These are phyloP conservation scores for Spodoptera littoralis DNA, from an alignment of 2,888 invertebrate species.

Conservation along the genomic window DNA sequence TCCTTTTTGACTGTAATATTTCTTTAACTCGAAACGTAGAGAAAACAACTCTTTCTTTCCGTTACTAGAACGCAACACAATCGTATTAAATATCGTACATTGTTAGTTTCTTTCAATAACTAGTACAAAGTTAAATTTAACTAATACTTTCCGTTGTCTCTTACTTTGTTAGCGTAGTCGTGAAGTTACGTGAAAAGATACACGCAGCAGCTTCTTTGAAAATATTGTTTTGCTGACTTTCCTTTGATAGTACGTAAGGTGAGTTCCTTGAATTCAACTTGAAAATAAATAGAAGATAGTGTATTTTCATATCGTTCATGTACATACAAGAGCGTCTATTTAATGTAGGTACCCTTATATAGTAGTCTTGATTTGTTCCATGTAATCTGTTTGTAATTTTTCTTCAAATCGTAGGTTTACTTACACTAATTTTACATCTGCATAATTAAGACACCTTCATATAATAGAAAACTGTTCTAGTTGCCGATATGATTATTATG, in stretches of 20 bases:
- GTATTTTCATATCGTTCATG: not conserved
- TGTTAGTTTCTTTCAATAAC: conserved; percentile 28
- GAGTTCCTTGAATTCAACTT: conserved; percentile 1
- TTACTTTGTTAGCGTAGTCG: conserved; percentile 3
- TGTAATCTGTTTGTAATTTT: too few species aligned
- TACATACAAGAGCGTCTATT: too few species aligned
- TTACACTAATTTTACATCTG: too few species aligned
- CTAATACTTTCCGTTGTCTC: conserved; percentile 3
- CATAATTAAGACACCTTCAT: too few species aligned
- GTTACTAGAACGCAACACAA: conserved; percentile 14
- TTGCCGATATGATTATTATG: too few species aligned
- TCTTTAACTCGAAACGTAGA: too few species aligned
- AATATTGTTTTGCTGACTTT: conserved; percentile 9
- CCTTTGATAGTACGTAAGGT: not conserved
- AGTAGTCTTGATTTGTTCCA: too few species aligned
- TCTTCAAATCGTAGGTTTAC: too few species aligned
- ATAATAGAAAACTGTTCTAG: too few species aligned
- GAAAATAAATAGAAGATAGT: not conserved
- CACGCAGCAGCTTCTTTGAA: not conserved
- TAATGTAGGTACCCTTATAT: too few species aligned
- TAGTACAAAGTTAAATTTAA: conserved; percentile 14
- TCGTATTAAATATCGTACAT: conserved; percentile 31
- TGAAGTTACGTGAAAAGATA: conserved; percentile 19
- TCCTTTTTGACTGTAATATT: too few species aligned
- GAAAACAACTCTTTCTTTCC: too few species aligned